These are phyloP conservation scores for Chymomyza fuscimana DNA, from an alignment of 2,888 invertebrate genomes.

Conservation along the genomic window DNA sequence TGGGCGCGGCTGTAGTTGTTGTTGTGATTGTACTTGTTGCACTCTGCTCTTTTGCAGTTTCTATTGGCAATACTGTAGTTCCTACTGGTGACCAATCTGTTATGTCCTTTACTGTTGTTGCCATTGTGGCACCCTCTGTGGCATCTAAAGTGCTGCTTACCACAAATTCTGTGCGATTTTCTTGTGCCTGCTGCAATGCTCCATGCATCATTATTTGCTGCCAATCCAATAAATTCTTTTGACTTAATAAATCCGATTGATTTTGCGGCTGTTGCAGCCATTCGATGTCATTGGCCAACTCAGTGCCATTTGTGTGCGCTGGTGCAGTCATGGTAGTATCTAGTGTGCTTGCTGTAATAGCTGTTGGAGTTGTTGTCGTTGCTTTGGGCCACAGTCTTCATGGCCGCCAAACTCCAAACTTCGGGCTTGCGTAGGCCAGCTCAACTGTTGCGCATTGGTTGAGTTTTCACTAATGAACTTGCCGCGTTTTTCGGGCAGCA, in stretches of 20 bases:
- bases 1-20: not conserved
- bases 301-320: slow-evolving; percentile 19
- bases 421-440: slow-evolving; percentile 73
- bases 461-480: slow-evolving; percentile 76
- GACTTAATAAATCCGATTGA: slow-evolving; percentile 52
- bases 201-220: slow-evolving; percentile 70
- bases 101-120: slow-evolving; percentile 40
- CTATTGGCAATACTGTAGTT: slow-evolving; percentile 10
- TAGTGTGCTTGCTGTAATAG: slow-evolving; percentile 21
- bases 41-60: not conserved
- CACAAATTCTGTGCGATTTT: slow-evolving; percentile 57
- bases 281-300: slow-evolving; percentile 49
- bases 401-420: slow-evolving; percentile 75
- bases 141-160: slow-evolving; percentile 61
- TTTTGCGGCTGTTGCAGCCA: slow-evolving; percentile 29
- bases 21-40: slow-evolving; percentile 14
- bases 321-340: slow-evolving; percentile 20
- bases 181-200: slow-evolving; percentile 17
- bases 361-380: slow-evolving; percentile 19
- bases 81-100: slow-evolving; percentile 5
- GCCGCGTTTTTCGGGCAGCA: slow-evolving; percentile 66
- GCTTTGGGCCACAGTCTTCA: slow-evolving; percentile 67
- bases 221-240: slow-evolving; percentile 76
- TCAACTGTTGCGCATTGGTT: slow-evolving; percentile 73
- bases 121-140: slow-evolving; percentile 56